Conservation (phyloP, 2,113 vertebrate species). For the Micronisus gabar region DNA sequence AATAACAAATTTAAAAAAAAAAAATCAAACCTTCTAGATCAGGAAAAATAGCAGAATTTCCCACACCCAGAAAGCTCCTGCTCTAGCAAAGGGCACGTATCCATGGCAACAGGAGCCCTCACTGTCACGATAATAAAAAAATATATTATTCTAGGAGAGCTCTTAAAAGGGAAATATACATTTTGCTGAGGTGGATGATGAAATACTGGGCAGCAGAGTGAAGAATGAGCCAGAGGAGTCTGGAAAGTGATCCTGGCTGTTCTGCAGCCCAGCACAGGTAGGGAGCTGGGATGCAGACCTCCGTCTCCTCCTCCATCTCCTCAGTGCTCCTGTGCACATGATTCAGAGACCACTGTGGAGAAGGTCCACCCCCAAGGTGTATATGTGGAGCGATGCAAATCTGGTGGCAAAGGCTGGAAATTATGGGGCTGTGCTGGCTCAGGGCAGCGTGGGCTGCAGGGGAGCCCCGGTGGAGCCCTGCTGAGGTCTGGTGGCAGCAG, state of each 20-base stretch:
- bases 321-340: rapidly evolving
- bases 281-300: background rate
- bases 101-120: conserved; percentile 63
- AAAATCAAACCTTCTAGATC: background rate
- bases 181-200: conserved; percentile 30
- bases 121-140: conserved; percentile 68
- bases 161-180: conserved; percentile 67
- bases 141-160: conserved; percentile 51
- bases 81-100: conserved; percentile 56
- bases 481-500: background rate
- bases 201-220: conserved; percentile 27
- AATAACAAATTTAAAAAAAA: conserved; percentile 23
- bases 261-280: background rate
- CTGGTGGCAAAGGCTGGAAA: background rate
- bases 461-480: rapidly evolving
- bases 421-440: background rate
- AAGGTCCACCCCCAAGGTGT: rapidly evolving
- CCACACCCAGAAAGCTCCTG: conserved; percentile 45
- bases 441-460: background rate
- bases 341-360: rapidly evolving
- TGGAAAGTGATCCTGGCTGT: background rate
- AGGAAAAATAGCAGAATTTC: conserved; percentile 42
- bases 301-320: background rate
- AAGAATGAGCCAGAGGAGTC: background rate
- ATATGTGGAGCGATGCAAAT: rapidly evolving